These are phyloP conservation scores for Labeo catla DNA, from an alignment of 2,113 vertebrate species.

Conservation along the genomic window DNA sequence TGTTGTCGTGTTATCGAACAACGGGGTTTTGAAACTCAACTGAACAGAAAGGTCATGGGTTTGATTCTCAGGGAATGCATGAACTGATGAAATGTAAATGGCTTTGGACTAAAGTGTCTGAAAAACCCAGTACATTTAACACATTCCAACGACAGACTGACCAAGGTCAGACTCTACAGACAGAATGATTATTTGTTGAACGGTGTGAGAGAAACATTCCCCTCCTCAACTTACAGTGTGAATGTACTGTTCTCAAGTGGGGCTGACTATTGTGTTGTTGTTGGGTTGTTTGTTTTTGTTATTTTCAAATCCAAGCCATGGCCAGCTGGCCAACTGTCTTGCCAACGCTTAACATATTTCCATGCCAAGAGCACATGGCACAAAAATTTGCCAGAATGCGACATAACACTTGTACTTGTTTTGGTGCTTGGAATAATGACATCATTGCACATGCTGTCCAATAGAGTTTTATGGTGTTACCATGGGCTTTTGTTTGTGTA, in stretches of 20 bases:
- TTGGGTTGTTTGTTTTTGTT: conserved; percentile 61
- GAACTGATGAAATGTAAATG: not conserved
- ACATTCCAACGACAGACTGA: not conserved
- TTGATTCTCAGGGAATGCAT: not conserved
- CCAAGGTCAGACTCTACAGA: not conserved
- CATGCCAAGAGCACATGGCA: conserved; percentile 60
- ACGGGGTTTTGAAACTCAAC: not conserved
- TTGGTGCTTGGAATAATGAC: conserved; percentile 60
- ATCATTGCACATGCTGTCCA: conserved; percentile 47
- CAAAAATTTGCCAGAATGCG: conserved; percentile 52
- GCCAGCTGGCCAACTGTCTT: conserved; percentile 57
- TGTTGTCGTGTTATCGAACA: not conserved
- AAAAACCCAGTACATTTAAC: conserved; percentile 11
- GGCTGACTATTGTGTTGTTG: conserved; percentile 52
- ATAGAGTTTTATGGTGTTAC: conserved; percentile 46
- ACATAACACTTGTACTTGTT: conserved; percentile 57
- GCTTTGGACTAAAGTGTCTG: not conserved
- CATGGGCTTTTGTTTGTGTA: conserved; percentile 41
- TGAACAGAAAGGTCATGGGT: not conserved
- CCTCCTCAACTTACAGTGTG: conserved; percentile 2
- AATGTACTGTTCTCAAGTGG: conserved; percentile 44
- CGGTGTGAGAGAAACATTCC: not conserved
- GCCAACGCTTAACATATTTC: conserved; percentile 59
- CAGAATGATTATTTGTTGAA: not conserved
- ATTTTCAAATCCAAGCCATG: conserved; percentile 55